A percentile compares a stretch with the other conserved stretches of the same genome.
These are phyloP conservation scores for Daphoenositta chrysoptera DNA, from an alignment of 2,113 vertebrate genomes.

Conservation along the genomic window DNA sequence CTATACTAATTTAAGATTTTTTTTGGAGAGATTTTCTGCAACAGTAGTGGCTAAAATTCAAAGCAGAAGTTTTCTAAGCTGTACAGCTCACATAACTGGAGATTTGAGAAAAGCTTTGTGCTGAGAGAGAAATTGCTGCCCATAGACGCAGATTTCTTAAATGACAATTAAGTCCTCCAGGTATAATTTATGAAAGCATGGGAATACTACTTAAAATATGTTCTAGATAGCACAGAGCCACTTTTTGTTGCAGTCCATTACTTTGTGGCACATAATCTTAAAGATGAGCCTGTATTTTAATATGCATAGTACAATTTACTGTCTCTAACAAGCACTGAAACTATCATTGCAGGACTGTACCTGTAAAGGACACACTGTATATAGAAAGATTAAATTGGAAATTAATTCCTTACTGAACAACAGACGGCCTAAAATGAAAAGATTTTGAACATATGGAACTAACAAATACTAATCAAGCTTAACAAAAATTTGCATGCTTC, in stretches of 20 bases:
- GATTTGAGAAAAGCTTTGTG: background rate
- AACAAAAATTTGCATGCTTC: conserved; percentile 44
- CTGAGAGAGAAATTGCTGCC: background rate
- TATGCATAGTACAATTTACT: background rate
- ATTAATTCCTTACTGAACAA: conserved; percentile 12
- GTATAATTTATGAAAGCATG: background rate
- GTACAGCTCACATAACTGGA: background rate
- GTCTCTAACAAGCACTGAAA: background rate
- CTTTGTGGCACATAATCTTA: background rate
- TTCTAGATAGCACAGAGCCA: background rate
- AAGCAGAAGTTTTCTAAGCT: background rate
- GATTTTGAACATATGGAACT: conserved; percentile 31
- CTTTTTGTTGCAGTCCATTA: background rate
- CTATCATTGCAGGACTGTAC: background rate
- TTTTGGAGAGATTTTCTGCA: background rate
- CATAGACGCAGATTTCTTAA: background rate
- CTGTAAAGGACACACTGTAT: background rate
- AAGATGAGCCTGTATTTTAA: background rate
- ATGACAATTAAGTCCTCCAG: background rate
- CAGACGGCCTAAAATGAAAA: background rate
- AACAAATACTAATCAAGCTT: conserved; percentile 42
- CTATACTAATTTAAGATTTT: background rate
- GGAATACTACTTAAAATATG: background rate
- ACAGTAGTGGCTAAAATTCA: background rate
- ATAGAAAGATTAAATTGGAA: conserved; percentile 14